Conservation (phyloP, 2,888 invertebrate genomes). For the Drosophila maculinotata region DNA sequence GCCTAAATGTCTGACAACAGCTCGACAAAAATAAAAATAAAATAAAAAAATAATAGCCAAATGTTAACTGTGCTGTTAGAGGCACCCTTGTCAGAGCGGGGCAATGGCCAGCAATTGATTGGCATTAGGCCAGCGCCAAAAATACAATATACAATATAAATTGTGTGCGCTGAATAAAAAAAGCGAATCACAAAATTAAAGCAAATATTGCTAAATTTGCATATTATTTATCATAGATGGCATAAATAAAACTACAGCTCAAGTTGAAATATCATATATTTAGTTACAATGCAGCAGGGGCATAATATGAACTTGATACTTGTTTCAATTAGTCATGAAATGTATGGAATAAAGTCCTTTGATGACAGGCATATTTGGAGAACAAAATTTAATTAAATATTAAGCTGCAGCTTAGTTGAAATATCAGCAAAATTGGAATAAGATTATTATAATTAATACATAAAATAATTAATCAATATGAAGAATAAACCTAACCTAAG, state of each 20-base stretch:
- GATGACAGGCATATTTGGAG: too few relatives aligned
- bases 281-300: background rate
- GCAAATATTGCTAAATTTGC: slow-evolving; percentile 31
- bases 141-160: slow-evolving; percentile 12
- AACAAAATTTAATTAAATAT: background rate
- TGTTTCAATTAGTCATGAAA: too few relatives aligned
- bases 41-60: slow-evolving; percentile 33
- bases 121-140: slow-evolving; percentile 44
- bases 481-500: too few relatives aligned
- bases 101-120: slow-evolving; percentile 56
- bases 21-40: slow-evolving; percentile 31
- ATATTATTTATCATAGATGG: slow-evolving; percentile 18
- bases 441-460: background rate
- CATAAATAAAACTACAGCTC: slow-evolving; percentile 15
- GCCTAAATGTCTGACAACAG: slow-evolving; percentile 23
- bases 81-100: slow-evolving; percentile 43
- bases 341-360: too few relatives aligned
- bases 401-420: background rate
- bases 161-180: slow-evolving; percentile 43
- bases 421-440: too few relatives aligned
- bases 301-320: too few relatives aligned
- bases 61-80: slow-evolving; percentile 41
- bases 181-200: slow-evolving; percentile 27
- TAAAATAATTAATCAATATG: too few relatives aligned
- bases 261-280: too few relatives aligned